phyloP scores from a whole-genome alignment of 1,140 invertebrate genomes.

The Ostrea denselamellosa region DNA sequence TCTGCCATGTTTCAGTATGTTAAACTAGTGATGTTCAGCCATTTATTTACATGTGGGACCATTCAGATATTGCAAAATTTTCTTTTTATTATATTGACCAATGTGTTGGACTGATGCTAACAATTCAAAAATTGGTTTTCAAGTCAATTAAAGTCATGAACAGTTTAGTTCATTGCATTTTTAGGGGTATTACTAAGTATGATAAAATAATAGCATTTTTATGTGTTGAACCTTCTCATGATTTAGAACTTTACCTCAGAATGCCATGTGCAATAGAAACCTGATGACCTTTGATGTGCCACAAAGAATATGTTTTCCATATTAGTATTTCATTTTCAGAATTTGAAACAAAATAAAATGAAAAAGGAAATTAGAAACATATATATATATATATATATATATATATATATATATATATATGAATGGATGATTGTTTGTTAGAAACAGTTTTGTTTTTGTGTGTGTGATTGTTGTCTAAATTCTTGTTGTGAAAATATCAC shows the following conservation, averaged over 20 bases:
- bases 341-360: too few relatives aligned
- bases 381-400: too few relatives aligned
- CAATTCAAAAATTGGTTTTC: neutral
- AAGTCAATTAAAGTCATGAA: neutral
- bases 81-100: neutral
- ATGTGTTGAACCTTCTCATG: neutral
- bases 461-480: too few relatives aligned
- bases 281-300: neutral
- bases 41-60: slow-evolving; percentile 20
- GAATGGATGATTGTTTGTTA: too few relatives aligned
- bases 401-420: too few relatives aligned
- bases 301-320: neutral
- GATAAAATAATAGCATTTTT: neutral
- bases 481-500: neutral
- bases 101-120: neutral
- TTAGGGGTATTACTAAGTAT: neutral
- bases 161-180: neutral
- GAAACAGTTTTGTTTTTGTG: too few relatives aligned
- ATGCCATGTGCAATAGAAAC: neutral
- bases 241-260: neutral
- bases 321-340: too few relatives aligned
- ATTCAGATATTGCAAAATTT: neutral
- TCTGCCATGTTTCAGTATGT: too few relatives aligned
- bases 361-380: too few relatives aligned
- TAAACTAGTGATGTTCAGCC: neutral